Percentiles rank a stretch among this genome's conserved stretches.
These are phyloP conservation scores for Oasisia sp. DNA, from an alignment of 2,888 invertebrate species.

Conservation along the genomic window DNA sequence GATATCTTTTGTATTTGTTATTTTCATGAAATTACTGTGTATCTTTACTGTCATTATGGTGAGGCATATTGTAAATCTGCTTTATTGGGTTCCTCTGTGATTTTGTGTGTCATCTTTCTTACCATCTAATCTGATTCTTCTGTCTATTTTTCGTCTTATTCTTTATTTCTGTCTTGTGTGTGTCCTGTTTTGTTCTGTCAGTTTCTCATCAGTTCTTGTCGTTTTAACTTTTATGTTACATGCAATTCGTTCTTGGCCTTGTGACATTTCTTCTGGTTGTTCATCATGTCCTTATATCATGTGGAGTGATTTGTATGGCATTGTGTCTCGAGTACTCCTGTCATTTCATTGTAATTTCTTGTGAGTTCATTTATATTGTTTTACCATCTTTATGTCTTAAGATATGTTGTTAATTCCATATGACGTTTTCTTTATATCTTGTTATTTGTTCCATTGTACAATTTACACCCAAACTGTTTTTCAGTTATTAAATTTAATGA, in stretches of 20 bases:
- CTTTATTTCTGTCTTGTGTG: neutral
- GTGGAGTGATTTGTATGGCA: neutral
- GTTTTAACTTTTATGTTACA: neutral
- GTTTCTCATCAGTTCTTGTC: neutral
- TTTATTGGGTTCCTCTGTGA: neutral
- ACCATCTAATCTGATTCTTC: neutral
- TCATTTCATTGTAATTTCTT: neutral
- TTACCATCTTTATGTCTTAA: neutral
- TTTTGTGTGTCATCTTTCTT: neutral
- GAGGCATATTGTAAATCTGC: neutral
- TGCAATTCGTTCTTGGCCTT: neutral
- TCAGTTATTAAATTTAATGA: neutral
- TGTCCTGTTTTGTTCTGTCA: neutral
- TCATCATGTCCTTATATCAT: too few relatives aligned
- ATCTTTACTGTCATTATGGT: neutral
- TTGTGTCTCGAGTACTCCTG: neutral
- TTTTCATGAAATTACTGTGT: neutral
- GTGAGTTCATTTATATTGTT: neutral
- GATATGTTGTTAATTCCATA: neutral
- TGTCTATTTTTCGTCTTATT: neutral
- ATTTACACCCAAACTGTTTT: neutral
- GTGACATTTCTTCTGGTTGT: neutral
- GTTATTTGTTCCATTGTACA: neutral
- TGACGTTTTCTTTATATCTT: neutral
- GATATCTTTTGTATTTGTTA: neutral